Conservation (phyloP, 2,797 vertebrate genomes). For the Tokudaia tokunoshimensis region DNA sequence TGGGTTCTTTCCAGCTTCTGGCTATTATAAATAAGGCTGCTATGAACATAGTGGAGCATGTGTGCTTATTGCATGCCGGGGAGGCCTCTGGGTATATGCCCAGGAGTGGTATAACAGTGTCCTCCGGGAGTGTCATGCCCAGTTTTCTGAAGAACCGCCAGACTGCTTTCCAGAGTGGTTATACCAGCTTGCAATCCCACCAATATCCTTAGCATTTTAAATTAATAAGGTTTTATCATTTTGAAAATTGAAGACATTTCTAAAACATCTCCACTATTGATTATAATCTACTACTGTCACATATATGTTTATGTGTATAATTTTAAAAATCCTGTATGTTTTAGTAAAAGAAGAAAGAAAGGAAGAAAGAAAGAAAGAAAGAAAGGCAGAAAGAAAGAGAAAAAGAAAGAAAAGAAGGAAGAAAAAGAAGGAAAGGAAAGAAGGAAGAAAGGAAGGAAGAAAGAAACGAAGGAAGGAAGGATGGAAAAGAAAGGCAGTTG, state of each 20-base stretch:
- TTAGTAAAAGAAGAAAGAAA: background rate
- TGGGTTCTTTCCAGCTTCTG: no score
- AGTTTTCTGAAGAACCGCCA: no score
- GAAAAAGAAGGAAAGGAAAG: background rate
- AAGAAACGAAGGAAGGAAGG: background rate
- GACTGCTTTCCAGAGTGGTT: no score
- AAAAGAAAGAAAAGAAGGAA: no score
- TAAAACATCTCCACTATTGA: conserved; percentile 63
- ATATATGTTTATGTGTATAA: conserved; percentile 63
- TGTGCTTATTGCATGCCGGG: no score
- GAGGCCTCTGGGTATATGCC: no score
- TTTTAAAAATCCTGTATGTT: conserved; percentile 47
- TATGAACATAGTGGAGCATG: no score
- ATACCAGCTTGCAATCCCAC: no score
- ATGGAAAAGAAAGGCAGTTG: background rate
- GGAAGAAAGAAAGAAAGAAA: background rate
- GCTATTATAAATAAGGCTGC: no score
- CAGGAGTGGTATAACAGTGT: no score
- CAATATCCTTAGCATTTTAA: conserved; percentile 59
- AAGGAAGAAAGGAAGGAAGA: background rate
- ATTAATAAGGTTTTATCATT: conserved; percentile 72
- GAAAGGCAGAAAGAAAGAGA: background rate
- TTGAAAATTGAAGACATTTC: conserved; percentile 65
- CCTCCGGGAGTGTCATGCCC: no score
- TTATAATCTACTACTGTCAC: conserved; percentile 65